These are phyloP conservation scores for Agonum fuliginosum DNA, from an alignment of 2,888 invertebrate genomes.

Conservation along the genomic window DNA sequence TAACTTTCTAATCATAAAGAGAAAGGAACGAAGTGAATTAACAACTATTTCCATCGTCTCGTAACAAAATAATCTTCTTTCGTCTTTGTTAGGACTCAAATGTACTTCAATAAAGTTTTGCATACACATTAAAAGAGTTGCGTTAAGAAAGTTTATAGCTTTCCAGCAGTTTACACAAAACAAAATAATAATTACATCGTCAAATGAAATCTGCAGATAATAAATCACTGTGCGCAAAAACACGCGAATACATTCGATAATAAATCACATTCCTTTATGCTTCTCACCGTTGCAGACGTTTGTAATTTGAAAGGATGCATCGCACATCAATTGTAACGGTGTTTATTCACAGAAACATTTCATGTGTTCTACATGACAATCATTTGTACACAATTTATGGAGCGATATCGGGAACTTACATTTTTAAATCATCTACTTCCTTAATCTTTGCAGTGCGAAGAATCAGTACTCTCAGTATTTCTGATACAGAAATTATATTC, in stretches of 20 bases:
- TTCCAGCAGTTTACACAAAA: conserved; percentile 28
- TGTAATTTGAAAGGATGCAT: conserved; percentile 3
- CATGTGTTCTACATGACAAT: background rate
- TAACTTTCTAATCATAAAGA: conserved; percentile 39
- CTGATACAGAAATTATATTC: too few relatives aligned
- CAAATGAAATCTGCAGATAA: conserved; percentile 5
- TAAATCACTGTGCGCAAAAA: conserved; percentile 13
- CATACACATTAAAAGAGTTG: background rate
- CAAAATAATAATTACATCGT: conserved; percentile 42
- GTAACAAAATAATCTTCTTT: background rate
- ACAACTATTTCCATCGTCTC: background rate
- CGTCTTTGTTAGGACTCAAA: background rate
- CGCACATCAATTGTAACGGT: conserved; percentile 24
- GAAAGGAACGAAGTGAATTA: background rate
- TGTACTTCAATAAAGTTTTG: background rate
- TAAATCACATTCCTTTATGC: conserved; percentile 39
- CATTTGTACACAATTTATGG: background rate
- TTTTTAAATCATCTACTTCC: too few relatives aligned
- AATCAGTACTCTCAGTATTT: too few relatives aligned
- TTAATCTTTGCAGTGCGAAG: too few relatives aligned
- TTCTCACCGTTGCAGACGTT: background rate
- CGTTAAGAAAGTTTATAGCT: conserved; percentile 19
- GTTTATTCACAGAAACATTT: background rate
- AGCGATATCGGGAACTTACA: too few relatives aligned
- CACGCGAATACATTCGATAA: conserved; percentile 5